phyloP scores from a whole-genome alignment of 2,888 invertebrate genomes.

The Thera britannica region DNA sequence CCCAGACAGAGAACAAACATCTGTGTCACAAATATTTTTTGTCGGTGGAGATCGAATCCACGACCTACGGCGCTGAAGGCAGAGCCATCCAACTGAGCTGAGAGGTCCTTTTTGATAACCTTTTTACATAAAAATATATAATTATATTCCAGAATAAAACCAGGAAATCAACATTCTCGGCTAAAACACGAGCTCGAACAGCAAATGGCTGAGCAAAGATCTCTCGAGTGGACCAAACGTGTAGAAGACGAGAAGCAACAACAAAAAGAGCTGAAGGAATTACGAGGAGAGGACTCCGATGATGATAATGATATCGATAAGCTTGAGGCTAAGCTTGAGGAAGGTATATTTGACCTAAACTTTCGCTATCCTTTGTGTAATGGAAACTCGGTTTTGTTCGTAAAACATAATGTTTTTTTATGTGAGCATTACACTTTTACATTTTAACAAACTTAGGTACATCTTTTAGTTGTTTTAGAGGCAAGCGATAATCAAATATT shows the following conservation, averaged over 20 bases:
- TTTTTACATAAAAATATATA: not conserved
- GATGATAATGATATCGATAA: conserved; percentile 75
- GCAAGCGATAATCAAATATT: no score
- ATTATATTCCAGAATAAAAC: conserved; percentile 76
- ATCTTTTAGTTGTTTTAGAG: no score
- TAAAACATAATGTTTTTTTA: no score
- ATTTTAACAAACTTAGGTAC: no score
- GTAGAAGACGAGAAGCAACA: conserved; percentile 78
- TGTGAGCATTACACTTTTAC: no score
- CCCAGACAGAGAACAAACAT: no score
- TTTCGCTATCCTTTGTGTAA: not conserved
- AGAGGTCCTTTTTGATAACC: no score
- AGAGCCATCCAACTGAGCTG: no score
- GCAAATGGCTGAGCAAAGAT: conserved; percentile 89
- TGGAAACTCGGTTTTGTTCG: no score
- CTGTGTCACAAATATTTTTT: no score
- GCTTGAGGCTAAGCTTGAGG: conserved; percentile 66
- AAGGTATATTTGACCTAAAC: conserved; percentile 25
- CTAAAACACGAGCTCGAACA: conserved; percentile 89
- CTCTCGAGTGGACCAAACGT: conserved; percentile 88
- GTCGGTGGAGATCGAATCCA: no score
- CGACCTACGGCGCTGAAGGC: no score
- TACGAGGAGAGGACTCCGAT: conserved; percentile 64
- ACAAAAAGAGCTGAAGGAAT: conserved; percentile 68
- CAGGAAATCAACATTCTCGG: conserved; percentile 89